These are phyloP conservation scores for Bembecia ichneumoniformis DNA, from an alignment of 2,888 invertebrate species.

Conservation along the genomic window DNA sequence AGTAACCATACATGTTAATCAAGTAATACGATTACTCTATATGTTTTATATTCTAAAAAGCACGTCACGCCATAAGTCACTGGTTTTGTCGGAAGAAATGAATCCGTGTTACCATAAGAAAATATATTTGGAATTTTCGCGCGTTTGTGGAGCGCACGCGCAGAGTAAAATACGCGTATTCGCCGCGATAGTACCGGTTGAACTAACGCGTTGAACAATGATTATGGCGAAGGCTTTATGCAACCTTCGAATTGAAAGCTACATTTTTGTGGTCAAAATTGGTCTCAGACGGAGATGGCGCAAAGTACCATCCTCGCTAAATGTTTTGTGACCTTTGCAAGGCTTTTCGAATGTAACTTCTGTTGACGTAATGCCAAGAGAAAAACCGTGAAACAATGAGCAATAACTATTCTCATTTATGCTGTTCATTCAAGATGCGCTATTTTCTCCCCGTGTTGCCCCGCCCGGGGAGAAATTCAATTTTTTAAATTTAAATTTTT, in stretches of 20 bases:
- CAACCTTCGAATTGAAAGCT: constrained; percentile 63
- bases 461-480: too few relatives aligned
- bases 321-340: constrained; percentile 41
- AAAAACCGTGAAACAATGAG: too few relatives aligned
- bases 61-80: constrained; percentile 22
- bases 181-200: constrained; percentile 42
- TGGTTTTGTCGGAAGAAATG: constrained; percentile 1
- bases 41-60: too few relatives aligned
- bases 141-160: constrained; percentile 24
- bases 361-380: neutral
- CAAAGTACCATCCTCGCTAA: constrained; percentile 27
- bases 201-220: constrained; percentile 48
- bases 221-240: constrained; percentile 54
- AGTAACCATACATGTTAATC: too few relatives aligned
- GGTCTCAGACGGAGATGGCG: constrained; percentile 39
- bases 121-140: neutral
- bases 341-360: constrained; percentile 19
- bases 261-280: constrained; percentile 62
- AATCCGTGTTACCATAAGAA: neutral
- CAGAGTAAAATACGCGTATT: constrained; percentile 37
- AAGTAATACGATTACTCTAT: too few relatives aligned
- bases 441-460: too few relatives aligned
- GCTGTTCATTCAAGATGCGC: too few relatives aligned
- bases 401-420: too few relatives aligned
- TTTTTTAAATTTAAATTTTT: too few relatives aligned